These are phyloP conservation scores for Aethes cnicana DNA, from an alignment of 2,888 invertebrate genomes.

Conservation along the genomic window DNA sequence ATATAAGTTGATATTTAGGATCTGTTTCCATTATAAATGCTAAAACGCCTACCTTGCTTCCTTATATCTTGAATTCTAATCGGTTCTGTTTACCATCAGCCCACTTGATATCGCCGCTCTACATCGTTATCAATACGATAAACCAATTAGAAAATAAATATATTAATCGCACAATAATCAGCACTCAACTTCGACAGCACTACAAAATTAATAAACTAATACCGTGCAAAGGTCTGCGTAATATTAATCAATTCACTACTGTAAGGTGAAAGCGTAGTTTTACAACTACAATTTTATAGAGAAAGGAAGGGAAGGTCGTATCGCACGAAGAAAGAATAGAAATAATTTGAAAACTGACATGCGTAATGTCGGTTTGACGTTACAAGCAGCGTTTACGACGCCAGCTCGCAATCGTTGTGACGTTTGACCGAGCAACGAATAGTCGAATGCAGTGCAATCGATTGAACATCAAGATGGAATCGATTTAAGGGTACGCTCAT, in stretches of 20 bases:
- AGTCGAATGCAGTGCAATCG: neutral
- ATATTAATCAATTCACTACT: neutral
- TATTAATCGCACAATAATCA: constrained; percentile 9
- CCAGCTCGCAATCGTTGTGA: neutral
- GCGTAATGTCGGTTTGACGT: constrained; percentile 18
- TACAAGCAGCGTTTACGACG: constrained; percentile 7
- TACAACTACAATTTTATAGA: constrained; percentile 13
- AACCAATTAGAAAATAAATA: constrained; percentile 53
- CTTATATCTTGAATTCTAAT: constrained; percentile 34
- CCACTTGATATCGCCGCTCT: constrained; percentile 37
- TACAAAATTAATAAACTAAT: neutral
- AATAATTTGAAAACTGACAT: constrained; percentile 26
- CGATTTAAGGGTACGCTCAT: too few relatives aligned
- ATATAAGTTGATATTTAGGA: too few relatives aligned
- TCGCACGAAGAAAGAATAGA: constrained; percentile 13
- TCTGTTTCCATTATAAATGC: neutral
- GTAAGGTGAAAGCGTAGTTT: constrained; percentile 24
- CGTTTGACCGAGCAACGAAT: too few relatives aligned
- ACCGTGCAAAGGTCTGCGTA: neutral
- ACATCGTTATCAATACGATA: constrained; percentile 48
- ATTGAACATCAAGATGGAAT: too few relatives aligned
- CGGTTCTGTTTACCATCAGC: constrained; percentile 45
- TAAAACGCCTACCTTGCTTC: constrained; percentile 12
- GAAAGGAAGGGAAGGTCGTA: constrained; percentile 30
- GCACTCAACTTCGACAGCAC: neutral